These are phyloP conservation scores for Halcyon senegalensis DNA, from an alignment of 2,113 vertebrate species.

Conservation along the genomic window DNA sequence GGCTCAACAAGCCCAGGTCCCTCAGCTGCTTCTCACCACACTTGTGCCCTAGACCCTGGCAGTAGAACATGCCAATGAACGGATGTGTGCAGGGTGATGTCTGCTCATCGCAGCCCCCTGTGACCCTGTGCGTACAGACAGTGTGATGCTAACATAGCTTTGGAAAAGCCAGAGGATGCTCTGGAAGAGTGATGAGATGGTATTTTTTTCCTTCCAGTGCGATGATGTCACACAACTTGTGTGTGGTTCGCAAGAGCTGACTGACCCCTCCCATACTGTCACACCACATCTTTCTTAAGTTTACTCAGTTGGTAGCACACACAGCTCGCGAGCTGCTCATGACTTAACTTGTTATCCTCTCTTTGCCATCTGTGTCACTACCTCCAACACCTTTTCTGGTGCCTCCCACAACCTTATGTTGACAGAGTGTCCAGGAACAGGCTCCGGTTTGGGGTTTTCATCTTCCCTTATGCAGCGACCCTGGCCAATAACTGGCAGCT, in stretches of 20 bases:
- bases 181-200: accelerated
- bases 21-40: not conserved
- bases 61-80: not conserved
- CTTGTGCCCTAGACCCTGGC: not conserved
- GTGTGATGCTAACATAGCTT: no score
- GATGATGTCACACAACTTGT: not conserved
- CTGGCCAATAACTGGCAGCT: accelerated
- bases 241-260: not conserved
- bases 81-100: not conserved
- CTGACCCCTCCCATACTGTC: accelerated
- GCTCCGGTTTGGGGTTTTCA: not conserved
- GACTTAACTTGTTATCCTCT: no score
- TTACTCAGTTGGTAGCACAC: not conserved
- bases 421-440: accelerated
- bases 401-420: not conserved
- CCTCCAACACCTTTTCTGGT: no score
- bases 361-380: accelerated
- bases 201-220: not conserved
- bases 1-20: not conserved
- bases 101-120: not conserved
- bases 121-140: accelerated
- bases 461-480: no score
- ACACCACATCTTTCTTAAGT: no score
- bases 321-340: not conserved
- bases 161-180: accelerated